phyloP scores from a whole-genome alignment of 2,888 invertebrate species.

The Ametastegia equiseti region DNA sequence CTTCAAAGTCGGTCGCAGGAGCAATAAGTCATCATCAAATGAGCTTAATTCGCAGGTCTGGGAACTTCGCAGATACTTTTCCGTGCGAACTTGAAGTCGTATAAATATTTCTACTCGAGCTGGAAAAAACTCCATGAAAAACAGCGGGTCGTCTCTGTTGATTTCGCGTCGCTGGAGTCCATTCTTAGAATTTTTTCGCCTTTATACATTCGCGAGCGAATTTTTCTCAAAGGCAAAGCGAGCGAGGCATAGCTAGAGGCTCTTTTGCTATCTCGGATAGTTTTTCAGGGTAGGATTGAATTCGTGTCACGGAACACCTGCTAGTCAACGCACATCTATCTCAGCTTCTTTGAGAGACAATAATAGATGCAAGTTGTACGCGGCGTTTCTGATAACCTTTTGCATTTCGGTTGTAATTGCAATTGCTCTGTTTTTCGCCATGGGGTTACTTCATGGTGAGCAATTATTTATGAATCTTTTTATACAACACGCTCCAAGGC shows the following conservation, averaged over 20 bases:
- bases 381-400: too few relatives aligned
- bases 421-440: background rate
- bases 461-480: too few relatives aligned
- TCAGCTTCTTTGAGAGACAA: background rate
- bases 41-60: background rate
- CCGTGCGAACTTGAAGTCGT: background rate
- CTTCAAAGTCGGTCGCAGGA: too few relatives aligned
- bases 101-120: background rate
- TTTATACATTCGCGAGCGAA: background rate
- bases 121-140: background rate
- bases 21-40: background rate
- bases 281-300: background rate
- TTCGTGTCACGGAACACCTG: constrained; percentile 11
- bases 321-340: background rate
- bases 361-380: background rate
- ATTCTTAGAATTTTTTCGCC: constrained; percentile 9
- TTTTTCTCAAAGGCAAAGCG: background rate
- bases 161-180: background rate
- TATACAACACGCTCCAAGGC: too few relatives aligned
- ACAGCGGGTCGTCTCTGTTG: background rate
- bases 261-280: background rate
- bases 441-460: background rate
- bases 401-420: too few relatives aligned
- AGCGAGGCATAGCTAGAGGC: background rate
- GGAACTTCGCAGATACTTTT: background rate